Base-by-base conservation (phyloP, 2,888 invertebrate genomes). In the Norana najaformis region DNA sequence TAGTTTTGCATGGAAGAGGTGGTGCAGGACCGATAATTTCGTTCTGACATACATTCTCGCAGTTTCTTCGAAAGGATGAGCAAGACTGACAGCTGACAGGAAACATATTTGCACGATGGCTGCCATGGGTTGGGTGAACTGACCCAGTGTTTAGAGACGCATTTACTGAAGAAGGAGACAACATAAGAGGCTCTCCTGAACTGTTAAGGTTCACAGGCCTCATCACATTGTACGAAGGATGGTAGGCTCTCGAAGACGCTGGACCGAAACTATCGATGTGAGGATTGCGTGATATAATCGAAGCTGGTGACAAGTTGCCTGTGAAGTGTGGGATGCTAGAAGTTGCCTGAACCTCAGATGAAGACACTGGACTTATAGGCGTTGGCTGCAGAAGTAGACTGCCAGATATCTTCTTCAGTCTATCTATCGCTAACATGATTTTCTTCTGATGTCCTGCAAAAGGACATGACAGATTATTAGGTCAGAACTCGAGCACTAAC, bases 391-490 rank as follows among this genome's bases (percentile, higher is more conserved):
- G 36, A 20, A 35, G 85, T n/a, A 37, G 11, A 36, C 20, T 37
- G 13, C 85, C 85, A 1, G 37, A 35, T 85, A 95, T 97, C 94
- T 98, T 98, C 95, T 98, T 98, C 90, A 99, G 97, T 95, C 98
- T 96, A 95, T 99, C 99, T 93, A 99, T 98, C 91, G 99, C 99
- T 94, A 99, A 96, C 94, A 98, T 96, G 93, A 99, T 97, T 96
- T 99, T 98, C 96, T 99, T 99, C 96, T 99, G 98, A 95, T 99
- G 99, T 47, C 99, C 99, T 94, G 41, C n/a, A 38, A 16, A 36
- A 14, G n/a, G 2, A 23, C 23, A 53, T 30, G n/a, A 69, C 14
- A 69, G 11, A 89, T 37, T 20, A 23, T 85, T n/a, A n/a, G n/a
- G 18, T 85, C 23, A 85, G 37, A 85, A 85, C 36, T 2, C 34